These are phyloP conservation scores for Pristionchus mayeri DNA, from an alignment of 2,888 invertebrate species.

Conservation along the genomic window DNA sequence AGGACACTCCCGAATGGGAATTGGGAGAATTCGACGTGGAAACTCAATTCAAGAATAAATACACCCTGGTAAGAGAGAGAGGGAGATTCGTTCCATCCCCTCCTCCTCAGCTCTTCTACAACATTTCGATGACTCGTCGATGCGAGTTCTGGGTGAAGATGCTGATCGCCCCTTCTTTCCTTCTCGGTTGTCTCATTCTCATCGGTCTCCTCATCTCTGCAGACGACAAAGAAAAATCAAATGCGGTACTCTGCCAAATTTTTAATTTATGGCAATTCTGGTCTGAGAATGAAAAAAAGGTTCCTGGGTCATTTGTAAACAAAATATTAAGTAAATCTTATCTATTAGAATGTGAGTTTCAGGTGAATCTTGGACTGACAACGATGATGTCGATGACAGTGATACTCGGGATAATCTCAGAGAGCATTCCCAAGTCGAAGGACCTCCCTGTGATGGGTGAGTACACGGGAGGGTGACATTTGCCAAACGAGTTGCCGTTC, in stretches of 20 bases:
- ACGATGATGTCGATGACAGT: conserved; percentile 49
- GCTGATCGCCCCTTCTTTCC: conserved; percentile 37
- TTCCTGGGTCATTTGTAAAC: too few species aligned
- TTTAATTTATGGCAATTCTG: neutral
- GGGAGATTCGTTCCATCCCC: neutral
- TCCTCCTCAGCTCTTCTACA: conserved; percentile 30
- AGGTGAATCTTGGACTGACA: conserved; percentile 43
- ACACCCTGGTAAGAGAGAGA: neutral
- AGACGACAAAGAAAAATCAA: neutral
- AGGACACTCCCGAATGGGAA: conserved; percentile 42
- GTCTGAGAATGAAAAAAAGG: neutral
- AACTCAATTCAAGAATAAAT: neutral
- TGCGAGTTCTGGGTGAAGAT: conserved; percentile 43
- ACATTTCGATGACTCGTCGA: conserved; percentile 34
- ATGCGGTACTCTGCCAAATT: too few species aligned
- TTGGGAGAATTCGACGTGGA: neutral
- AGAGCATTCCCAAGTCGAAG: conserved; percentile 37
- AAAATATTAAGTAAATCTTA: too few species aligned
- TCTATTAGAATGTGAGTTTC: too few species aligned
- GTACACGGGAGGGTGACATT: too few species aligned
- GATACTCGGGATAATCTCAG: conserved; percentile 37
- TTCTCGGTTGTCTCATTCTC: conserved; percentile 34
- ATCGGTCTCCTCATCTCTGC: conserved; percentile 11
- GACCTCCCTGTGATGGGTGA: conserved; percentile 29
- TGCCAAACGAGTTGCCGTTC: too few species aligned